Conservation (phyloP, 2,113 vertebrate genomes). For the Burhinus oedicnemus region DNA sequence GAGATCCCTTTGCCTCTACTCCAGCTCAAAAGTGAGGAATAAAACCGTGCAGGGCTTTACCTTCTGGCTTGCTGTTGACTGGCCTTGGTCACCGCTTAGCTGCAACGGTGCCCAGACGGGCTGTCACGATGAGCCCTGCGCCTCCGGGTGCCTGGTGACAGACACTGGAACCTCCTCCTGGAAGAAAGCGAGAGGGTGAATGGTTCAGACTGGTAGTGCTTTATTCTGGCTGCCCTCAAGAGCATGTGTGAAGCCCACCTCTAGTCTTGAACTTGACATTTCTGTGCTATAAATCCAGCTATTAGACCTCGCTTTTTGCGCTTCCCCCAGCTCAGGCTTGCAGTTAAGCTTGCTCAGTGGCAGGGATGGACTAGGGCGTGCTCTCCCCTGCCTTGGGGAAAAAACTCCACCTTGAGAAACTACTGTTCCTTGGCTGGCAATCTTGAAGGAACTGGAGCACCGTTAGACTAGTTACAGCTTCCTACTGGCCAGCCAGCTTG, state of each 20-base stretch:
- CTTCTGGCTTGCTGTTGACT: neutral
- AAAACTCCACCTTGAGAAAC: neutral
- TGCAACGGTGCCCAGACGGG: fast-evolving
- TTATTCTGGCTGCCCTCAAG: neutral
- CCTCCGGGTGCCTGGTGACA: too few species aligned
- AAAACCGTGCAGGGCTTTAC: neutral
- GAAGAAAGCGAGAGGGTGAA: neutral
- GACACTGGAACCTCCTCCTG: neutral
- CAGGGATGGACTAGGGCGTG: fast-evolving
- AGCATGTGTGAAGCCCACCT: fast-evolving
- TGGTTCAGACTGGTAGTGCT: neutral
- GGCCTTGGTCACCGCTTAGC: neutral
- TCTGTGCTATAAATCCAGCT: neutral
- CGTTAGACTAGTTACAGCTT: neutral
- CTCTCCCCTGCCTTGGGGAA: neutral
- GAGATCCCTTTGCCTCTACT: neutral
- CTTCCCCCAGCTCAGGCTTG: neutral
- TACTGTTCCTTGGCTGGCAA: fast-evolving
- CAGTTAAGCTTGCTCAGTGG: too few species aligned
- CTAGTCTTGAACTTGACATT: neutral
- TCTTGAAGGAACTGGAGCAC: fast-evolving
- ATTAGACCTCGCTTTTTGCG: too few species aligned
- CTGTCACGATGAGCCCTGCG: fast-evolving
- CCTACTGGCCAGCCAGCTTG: neutral
- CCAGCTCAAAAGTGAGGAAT: too few species aligned